Evolutionary conservation across 2,797 vertebrate genomes (phyloP).

Genomic region (Acrocephalus scirpaceus): DNA sequence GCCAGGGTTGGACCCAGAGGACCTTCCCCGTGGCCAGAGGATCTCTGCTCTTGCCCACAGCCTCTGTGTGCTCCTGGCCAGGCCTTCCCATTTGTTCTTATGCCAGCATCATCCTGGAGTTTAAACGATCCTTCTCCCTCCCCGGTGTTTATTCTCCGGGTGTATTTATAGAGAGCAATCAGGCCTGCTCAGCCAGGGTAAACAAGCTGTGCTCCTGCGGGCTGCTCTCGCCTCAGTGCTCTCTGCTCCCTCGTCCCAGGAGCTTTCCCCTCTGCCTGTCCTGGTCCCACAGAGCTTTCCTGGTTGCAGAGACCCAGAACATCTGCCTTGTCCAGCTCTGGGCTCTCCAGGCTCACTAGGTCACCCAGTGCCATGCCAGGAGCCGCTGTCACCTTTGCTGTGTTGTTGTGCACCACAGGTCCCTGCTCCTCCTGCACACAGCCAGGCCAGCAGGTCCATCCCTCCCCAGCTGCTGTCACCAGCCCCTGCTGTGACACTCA

Average conservation of each 20-base stretch:
- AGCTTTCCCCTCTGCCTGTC: not conserved
- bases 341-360: not conserved
- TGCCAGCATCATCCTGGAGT: conserved; percentile 55
- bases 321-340: not conserved
- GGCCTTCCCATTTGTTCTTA: conserved; percentile 50
- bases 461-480: not conserved
- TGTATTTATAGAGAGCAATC: conserved; percentile 74
- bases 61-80: not conserved
- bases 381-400: not conserved
- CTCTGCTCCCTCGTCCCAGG: conserved; percentile 8
- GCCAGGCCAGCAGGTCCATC: not conserved
- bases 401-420: not conserved
- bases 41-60: not conserved
- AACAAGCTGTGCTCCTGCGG: conserved; percentile 56
- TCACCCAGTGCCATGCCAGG: not conserved
- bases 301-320: rapidly evolving
- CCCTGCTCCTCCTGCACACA: not conserved
- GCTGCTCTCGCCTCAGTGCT: conserved; percentile 34
- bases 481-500: not conserved
- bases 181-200: conserved; percentile 70
- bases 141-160: conserved; percentile 54
- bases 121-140: conserved; percentile 53
- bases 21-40: not conserved
- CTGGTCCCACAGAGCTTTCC: not conserved
- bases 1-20: not conserved